Base-by-base conservation (phyloP, 2,888 invertebrate species). In the Brachyptera putata region DNA sequence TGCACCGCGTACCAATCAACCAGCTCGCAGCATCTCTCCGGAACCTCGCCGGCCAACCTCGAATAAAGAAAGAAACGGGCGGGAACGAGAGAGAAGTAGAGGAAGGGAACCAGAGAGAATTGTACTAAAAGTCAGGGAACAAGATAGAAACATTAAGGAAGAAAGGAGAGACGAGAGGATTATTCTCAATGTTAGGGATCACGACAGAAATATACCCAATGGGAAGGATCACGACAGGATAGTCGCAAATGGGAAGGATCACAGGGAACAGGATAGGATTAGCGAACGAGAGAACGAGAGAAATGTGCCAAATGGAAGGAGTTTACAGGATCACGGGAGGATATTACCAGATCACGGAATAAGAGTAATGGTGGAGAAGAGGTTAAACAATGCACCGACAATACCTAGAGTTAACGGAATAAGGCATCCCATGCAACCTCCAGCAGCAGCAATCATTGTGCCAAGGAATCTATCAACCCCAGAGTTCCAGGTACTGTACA, bases 401-500 rank as follows among this genome's bases (percentile, higher is more conserved):
- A 37, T 50, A 4, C 49, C 49, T 3, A 18, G 37, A 16, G 53
- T 30, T 13, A 37, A 50, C 58, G 48, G 49, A 3, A 22, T 41
- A 4, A 34, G 53, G 16, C 49, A 50, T 16, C 30, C 34, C 3
- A 39, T 58, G 53, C 55, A 21, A 48, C 26, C 61, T 21, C 39
- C 56, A 46, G 30, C 60, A 49, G 55, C 62, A 11, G 34, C 46
- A 4, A 46, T 53, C 4, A n/a, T n/a, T n/a, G n/a, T 75, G 49
- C 77, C 77, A 58, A 68, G 77, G 34, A 75, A 76, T 61, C 71
- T 75, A 66, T 76, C 76, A 61, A 75, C 77, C 25, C 77, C 77
- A 1, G 78, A 80, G 66, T 81, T 82, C 66, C 79, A 80, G 67
- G 69, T 70, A 55, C 62, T 56, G n/a, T n/a, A 4, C 11, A 46